These are phyloP conservation scores for Thalassarche chlororhynchos DNA, from an alignment of 2,113 vertebrate species.

Conservation along the genomic window DNA sequence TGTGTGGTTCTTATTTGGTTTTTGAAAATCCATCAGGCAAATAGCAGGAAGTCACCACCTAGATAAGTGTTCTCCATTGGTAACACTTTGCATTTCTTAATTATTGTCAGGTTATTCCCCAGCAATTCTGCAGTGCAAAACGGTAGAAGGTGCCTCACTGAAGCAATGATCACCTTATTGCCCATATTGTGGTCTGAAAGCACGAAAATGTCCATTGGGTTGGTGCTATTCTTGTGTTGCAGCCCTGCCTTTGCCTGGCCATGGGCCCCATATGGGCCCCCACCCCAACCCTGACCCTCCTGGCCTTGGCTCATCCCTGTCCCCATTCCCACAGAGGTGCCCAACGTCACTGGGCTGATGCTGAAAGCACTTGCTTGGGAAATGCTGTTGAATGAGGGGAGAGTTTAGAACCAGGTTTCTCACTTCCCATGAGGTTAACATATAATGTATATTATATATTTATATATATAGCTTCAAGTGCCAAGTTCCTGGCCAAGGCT, in stretches of 20 bases:
- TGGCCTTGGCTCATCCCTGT: neutral
- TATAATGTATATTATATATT: neutral
- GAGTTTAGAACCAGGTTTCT: neutral
- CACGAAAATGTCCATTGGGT: neutral
- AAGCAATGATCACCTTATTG: neutral
- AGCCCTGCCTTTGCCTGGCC: neutral
- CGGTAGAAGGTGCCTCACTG: neutral
- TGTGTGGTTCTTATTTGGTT: neutral
- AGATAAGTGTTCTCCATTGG: neutral
- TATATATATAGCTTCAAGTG: neutral
- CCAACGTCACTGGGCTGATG: neutral
- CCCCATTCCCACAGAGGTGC: neutral
- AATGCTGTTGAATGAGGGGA: neutral
- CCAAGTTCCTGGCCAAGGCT: neutral
- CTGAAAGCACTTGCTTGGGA: neutral
- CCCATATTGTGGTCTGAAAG: neutral
- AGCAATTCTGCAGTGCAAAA: neutral
- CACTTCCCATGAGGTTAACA: neutral
- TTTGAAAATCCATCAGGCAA: neutral
- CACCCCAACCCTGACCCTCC: accelerated
- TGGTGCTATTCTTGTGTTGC: neutral
- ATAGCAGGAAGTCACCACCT: neutral
- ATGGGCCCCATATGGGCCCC: accelerated
- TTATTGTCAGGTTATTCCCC: neutral
- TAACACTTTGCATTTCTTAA: neutral